Evolutionary conservation across 2,888 invertebrate species (phyloP).

Genomic region (Ophion ellenae): DNA sequence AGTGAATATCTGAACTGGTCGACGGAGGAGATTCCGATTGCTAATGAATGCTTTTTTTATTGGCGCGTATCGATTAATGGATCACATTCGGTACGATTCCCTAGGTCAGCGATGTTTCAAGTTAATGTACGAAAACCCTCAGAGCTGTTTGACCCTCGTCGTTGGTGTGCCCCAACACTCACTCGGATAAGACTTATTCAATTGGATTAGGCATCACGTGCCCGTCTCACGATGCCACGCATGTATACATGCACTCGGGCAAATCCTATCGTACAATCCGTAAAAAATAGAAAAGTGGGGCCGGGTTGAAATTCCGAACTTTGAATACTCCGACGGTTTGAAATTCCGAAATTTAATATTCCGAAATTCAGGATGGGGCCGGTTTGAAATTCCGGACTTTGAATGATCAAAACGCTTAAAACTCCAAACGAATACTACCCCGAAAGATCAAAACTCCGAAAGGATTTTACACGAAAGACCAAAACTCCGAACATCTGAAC

Average conservation of each 20-base stretch:
- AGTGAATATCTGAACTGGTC: no score
- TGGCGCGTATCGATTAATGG: neutral
- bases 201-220: neutral
- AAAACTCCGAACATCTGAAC: no score
- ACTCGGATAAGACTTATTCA: neutral
- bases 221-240: neutral
- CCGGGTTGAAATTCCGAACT: no score
- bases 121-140: neutral
- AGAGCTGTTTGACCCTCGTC: neutral
- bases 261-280: neutral
- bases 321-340: no score
- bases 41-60: neutral
- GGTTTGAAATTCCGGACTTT: no score
- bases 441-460: no score
- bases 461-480: no score
- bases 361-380: no score
- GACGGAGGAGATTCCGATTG: neutral
- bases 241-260: neutral
- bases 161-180: neutral
- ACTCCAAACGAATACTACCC: no score
- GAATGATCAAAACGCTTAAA: no score
- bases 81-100: neutral
- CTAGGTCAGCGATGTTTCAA: neutral
- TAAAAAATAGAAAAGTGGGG: neutral
- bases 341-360: no score